A percentile compares a stretch with the other conserved stretches of the same genome.
phyloP scores from a whole-genome alignment of 2,888 invertebrate genomes.

The Pyrrhia umbra region DNA sequence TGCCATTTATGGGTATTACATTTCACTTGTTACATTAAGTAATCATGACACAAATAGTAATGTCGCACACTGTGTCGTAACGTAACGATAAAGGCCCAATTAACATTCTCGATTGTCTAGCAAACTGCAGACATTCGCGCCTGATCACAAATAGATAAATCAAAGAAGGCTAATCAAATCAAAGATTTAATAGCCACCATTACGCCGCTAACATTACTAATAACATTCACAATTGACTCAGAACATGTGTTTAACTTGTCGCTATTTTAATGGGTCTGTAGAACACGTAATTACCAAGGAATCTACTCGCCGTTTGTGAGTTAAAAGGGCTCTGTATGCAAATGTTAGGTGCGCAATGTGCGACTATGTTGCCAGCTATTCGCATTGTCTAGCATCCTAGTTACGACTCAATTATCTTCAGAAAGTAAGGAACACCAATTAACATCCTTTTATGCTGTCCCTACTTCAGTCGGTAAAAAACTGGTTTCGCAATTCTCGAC shows the following conservation, averaged over 20 bases:
- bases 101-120: conserved; percentile 37
- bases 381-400: conserved; percentile 79
- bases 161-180: conserved; percentile 47
- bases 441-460: conserved; percentile 81
- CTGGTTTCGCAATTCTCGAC: conserved; percentile 59
- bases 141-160: conserved; percentile 54
- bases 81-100: conserved; percentile 40
- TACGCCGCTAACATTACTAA: conserved; percentile 38
- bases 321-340: conserved; percentile 76
- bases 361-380: conserved; percentile 73
- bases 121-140: conserved; percentile 40
- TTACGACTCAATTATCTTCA: conserved; percentile 84
- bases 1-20: background rate
- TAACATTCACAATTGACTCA: conserved; percentile 48
- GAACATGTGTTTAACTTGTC: conserved; percentile 63
- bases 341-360: conserved; percentile 71
- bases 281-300: conserved; percentile 69
- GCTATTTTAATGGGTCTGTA: conserved; percentile 62
- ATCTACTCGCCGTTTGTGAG: conserved; percentile 62
- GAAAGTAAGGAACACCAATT: conserved; percentile 83
- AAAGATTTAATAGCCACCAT: conserved; percentile 35
- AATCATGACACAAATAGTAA: conserved; percentile 8
- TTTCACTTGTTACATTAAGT: background rate
- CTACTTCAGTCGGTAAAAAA: conserved; percentile 70
- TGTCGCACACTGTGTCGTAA: conserved; percentile 8